phyloP scores from a whole-genome alignment of 2,113 vertebrate species.

The western clawed frog (Xenopus tropicalis) region UCB_Xtro_10.0 CM004443.2:175194001-175194500 shows the following conservation, averaged over 20 bases:
- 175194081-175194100: background rate
- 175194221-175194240: constrained; percentile 29
- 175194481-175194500: constrained; percentile 39
- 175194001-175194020: no score
- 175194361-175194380: constrained; percentile 36
- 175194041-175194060: no score
- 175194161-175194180: background rate
- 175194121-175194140: background rate
- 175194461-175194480: constrained; percentile 33
- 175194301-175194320: constrained; percentile 36
- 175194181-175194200: background rate
- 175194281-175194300: constrained; percentile 36
- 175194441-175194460: constrained; percentile 36
- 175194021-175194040: no score
- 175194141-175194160: no score
- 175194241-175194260: constrained; percentile 35
- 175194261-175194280: constrained; percentile 32
- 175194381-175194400: constrained; percentile 34
- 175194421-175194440: constrained; percentile 41
- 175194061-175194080: no score
- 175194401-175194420: constrained; percentile 39
- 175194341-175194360: constrained; percentile 33
- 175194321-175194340: constrained; percentile 38
- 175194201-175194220: constrained; percentile 34
- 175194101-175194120: background rate